A percentile compares a stretch with the other conserved stretches of the same genome.
These are phyloP conservation scores for Melanargia galathea DNA, from an alignment of 2,888 invertebrate genomes.

Conservation along the genomic window DNA sequence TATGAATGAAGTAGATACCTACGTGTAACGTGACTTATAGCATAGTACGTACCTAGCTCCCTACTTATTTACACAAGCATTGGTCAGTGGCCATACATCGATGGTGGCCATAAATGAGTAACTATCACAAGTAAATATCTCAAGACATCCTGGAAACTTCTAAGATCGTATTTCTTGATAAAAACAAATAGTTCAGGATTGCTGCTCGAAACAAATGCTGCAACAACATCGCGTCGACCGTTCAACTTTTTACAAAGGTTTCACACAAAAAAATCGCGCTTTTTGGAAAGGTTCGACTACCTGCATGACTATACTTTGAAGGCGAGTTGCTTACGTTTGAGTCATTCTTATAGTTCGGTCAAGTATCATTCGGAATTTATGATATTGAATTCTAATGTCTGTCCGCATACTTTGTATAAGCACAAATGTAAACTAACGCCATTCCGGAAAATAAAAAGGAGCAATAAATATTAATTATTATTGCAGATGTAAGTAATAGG, in stretches of 20 bases:
- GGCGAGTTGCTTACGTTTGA: slow-evolving; percentile 44
- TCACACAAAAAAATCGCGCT: slow-evolving; percentile 59
- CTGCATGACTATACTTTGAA: slow-evolving; percentile 57
- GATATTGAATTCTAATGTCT: neutral
- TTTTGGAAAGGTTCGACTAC: slow-evolving; percentile 69
- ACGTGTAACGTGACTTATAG: no score
- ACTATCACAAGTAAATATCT: no score
- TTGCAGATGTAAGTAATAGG: neutral
- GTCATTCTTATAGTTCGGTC: slow-evolving; percentile 27
- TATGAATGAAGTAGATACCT: no score
- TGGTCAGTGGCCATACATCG: no score
- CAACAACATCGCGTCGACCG: slow-evolving; percentile 47
- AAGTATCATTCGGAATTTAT: neutral
- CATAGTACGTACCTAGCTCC: no score
- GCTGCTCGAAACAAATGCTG: slow-evolving; percentile 55
- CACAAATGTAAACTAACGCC: no score
- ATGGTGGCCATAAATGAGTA: no score
- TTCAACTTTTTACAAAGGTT: slow-evolving; percentile 61
- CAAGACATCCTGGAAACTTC: neutral
- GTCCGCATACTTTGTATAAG: neutral
- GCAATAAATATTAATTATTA: no score
- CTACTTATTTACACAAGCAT: no score
- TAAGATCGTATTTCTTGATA: slow-evolving; percentile 21
- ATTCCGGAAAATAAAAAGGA: no score
- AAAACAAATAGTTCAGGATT: slow-evolving; percentile 43